Conservation (phyloP, 2,888 invertebrate species). For the Anoplius nigerrimus region DNA sequence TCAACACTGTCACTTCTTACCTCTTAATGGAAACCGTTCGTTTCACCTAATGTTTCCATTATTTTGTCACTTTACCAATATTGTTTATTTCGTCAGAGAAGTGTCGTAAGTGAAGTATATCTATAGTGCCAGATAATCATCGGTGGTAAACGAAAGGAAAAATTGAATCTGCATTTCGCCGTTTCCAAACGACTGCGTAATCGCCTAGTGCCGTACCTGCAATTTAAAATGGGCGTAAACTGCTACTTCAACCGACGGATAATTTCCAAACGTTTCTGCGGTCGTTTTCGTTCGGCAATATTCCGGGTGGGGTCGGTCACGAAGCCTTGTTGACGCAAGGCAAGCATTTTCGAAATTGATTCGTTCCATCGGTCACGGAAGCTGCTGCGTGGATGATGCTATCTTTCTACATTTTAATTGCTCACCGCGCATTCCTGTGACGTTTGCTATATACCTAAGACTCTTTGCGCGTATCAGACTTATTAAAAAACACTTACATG, state of each 20-base stretch:
- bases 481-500: too few relatives aligned
- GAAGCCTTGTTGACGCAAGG: conserved; percentile 58
- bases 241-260: conserved; percentile 55
- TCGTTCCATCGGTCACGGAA: conserved; percentile 44
- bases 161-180: conserved; percentile 54
- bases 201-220: conserved; percentile 54
- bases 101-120: conserved; percentile 26
- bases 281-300: conserved; percentile 67
- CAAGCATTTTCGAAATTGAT: conserved; percentile 52
- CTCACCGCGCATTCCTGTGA: too few relatives aligned
- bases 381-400: too few relatives aligned
- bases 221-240: conserved; percentile 68
- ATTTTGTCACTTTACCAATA: background rate
- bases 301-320: conserved; percentile 69
- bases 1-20: too few relatives aligned
- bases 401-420: too few relatives aligned
- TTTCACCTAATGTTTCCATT: too few relatives aligned
- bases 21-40: too few relatives aligned
- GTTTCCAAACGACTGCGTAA: conserved; percentile 49
- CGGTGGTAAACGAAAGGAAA: conserved; percentile 29
- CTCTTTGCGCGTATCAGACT: too few relatives aligned
- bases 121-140: conserved; percentile 10
- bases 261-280: conserved; percentile 64
- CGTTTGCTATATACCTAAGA: too few relatives aligned
- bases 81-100: conserved; percentile 20